Evolutionary conservation across 2,888 invertebrate species (phyloP).

Genomic region (Clusia tigrina): DNA sequence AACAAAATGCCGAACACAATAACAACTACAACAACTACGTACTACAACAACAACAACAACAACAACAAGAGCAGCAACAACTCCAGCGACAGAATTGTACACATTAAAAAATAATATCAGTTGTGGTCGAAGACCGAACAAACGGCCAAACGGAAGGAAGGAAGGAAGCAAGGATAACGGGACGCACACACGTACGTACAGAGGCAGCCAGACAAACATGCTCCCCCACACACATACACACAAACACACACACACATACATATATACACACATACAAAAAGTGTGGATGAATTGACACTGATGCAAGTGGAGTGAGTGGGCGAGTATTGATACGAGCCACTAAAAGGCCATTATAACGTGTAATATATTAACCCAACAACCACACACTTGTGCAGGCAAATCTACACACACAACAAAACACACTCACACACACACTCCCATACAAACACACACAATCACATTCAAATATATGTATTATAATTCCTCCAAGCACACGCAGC

Average conservation of each 20-base stretch:
- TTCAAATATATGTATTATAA: too few species aligned
- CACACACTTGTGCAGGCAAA: slow-evolving; percentile 10
- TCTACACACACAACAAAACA: slow-evolving; percentile 17
- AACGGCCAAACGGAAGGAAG: background rate
- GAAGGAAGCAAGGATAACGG: background rate
- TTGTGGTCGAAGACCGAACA: background rate
- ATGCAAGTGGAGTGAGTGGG: background rate
- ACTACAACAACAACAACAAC: slow-evolving; percentile 18
- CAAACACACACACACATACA: too few species aligned
- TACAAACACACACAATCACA: slow-evolving; percentile 15
- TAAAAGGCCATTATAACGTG: slow-evolving; percentile 18
- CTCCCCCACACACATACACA: too few species aligned
- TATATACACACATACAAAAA: slow-evolving; percentile 8
- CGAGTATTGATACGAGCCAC: slow-evolving; percentile 4
- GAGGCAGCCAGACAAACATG: too few species aligned
- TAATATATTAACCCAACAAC: slow-evolving; percentile 23
- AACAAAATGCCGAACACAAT: slow-evolving; percentile 40
- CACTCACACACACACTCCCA: slow-evolving; percentile 13
- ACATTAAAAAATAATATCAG: background rate
- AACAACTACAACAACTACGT: slow-evolving; percentile 27
- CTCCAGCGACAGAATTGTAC: background rate
- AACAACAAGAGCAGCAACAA: slow-evolving; percentile 17
- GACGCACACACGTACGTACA: background rate
- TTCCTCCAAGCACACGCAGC: slow-evolving; percentile 23
- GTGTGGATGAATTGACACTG: background rate